Conservation (phyloP, 1,140 invertebrate species). For the Homarus americanus region DNA sequence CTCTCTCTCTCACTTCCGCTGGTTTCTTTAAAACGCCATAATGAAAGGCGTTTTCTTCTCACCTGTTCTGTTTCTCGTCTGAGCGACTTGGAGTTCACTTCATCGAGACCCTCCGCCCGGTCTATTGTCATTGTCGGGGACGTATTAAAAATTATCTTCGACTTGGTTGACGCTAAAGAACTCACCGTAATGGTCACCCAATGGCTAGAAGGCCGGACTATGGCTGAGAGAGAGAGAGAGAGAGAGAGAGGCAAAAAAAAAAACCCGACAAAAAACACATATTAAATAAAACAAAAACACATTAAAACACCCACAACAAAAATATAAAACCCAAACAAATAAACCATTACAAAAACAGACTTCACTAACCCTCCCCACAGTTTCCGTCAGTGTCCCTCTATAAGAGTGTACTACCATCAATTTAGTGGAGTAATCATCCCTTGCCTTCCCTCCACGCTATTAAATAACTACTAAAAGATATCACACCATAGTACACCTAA, state of each 20-base stretch:
- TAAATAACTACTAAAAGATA: no score
- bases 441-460: no score
- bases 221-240: conserved; percentile 28
- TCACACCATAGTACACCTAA: no score
- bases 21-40: conserved; percentile 23
- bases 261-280: no score
- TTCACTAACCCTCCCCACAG: no score
- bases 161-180: conserved; percentile 62
- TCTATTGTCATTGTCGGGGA: conserved; percentile 45
- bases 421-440: no score
- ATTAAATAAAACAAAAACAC: no score
- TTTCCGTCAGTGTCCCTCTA: no score
- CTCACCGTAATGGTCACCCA: neutral
- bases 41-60: conserved; percentile 46
- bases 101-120: conserved; percentile 40
- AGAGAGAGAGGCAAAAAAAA: conserved; percentile 18
- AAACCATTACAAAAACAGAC: no score
- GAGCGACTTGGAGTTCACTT: conserved; percentile 27
- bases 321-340: no score
- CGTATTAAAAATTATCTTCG: conserved; percentile 70
- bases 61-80: conserved; percentile 24
- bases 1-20: neutral
- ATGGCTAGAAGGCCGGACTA: neutral
- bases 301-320: no score
- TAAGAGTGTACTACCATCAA: no score